Conservation (phyloP, 2,888 invertebrate genomes). For the Nezara viridula region DNA sequence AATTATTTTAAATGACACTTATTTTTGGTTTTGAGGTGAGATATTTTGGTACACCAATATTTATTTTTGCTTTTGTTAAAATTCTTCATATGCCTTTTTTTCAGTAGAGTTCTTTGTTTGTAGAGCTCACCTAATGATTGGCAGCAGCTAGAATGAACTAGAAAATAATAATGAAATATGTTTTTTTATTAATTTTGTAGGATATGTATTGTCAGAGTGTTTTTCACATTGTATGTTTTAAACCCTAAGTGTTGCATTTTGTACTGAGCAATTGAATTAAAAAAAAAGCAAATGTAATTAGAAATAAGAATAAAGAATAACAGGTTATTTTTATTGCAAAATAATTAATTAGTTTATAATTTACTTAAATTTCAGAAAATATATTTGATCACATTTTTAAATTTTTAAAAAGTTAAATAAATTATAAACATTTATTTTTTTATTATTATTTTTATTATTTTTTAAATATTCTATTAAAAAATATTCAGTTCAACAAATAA, state of each 20-base stretch:
- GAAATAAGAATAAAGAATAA: background rate
- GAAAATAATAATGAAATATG: constrained; percentile 44
- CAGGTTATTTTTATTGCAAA: constrained; percentile 22
- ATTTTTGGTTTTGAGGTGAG: constrained; percentile 15
- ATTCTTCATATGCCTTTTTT: constrained; percentile 47
- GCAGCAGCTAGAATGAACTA: constrained; percentile 55
- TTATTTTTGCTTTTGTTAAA: constrained; percentile 42
- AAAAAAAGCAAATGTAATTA: background rate
- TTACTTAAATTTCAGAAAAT: background rate
- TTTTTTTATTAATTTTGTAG: constrained; percentile 54
- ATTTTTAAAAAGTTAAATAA: too few relatives aligned
- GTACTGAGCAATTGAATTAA: constrained; percentile 46
- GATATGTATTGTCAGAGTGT: constrained; percentile 53
- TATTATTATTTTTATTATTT: too few relatives aligned
- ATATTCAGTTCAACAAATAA: too few relatives aligned
- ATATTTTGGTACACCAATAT: constrained; percentile 23
- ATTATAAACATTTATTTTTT: too few relatives aligned
- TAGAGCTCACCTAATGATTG: constrained; percentile 50
- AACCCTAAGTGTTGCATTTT: constrained; percentile 55
- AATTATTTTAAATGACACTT: background rate
- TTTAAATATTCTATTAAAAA: too few relatives aligned
- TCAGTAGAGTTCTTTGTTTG: constrained; percentile 44
- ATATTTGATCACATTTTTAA: background rate
- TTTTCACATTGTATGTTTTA: constrained; percentile 57
- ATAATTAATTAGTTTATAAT: background rate